phyloP scores from a whole-genome alignment of 1,140 invertebrate genomes.

The Panagrolaimus sp. region DNA sequence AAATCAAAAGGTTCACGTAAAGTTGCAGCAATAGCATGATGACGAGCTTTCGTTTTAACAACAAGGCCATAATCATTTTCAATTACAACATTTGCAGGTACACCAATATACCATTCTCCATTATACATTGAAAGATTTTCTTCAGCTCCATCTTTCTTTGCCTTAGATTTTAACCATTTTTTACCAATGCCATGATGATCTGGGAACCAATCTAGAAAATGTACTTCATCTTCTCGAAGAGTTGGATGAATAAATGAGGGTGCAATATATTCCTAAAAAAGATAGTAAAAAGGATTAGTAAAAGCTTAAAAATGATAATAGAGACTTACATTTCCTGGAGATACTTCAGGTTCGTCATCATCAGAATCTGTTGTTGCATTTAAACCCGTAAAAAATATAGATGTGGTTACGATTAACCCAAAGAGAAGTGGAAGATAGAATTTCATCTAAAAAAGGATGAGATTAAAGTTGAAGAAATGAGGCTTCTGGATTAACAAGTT shows the following conservation, averaged over 20 bases:
- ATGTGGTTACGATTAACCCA: no score
- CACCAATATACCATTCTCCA: conserved; percentile 73
- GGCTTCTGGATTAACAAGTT: no score
- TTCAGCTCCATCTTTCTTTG: conserved; percentile 65
- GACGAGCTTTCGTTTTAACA: conserved; percentile 87
- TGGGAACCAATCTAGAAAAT: conserved; percentile 84
- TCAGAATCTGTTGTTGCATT: neutral
- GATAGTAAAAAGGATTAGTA: neutral
- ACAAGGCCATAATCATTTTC: conserved; percentile 80
- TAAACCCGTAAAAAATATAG: no score
- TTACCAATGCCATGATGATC: conserved; percentile 70
- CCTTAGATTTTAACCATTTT: conserved; percentile 79
- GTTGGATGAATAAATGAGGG: conserved; percentile 32
- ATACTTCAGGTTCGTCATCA: neutral
- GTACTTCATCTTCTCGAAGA: conserved; percentile 63
- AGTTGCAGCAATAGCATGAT: conserved; percentile 82
- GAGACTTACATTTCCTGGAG: neutral
- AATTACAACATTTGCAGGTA: conserved; percentile 71
- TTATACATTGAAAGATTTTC: conserved; percentile 17
- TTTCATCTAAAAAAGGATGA: no score
- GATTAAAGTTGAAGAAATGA: no score
- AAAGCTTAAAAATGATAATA: neutral
- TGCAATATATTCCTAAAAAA: conserved; percentile 36
- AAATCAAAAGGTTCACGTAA: conserved; percentile 80
- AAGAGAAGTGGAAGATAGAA: no score